Evolutionary conservation across 2,888 invertebrate genomes (phyloP), one percentile per base, ranked within the genome.

Genomic region (Phyllotreta striolata): DNA sequence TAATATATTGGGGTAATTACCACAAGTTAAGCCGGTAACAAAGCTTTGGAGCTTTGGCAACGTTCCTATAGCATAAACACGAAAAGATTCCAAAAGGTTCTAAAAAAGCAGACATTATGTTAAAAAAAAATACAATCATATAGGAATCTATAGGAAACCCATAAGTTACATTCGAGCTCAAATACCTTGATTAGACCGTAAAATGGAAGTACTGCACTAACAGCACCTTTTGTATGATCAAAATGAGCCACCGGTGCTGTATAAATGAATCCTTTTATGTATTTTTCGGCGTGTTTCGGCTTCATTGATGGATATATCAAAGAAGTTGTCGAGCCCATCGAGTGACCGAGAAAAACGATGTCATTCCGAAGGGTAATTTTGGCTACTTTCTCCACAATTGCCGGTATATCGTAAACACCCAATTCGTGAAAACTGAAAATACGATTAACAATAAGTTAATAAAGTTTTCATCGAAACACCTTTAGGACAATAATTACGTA

Each of bases 331-430:
- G 91, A 89, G 1, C 95, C 95, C 88, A 95, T 94, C 0, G 93
- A 95, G 80, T 95, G 94, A 0, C 95, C 96, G 41, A 94, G 83
- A 77, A 93, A 95, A 72, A 87, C 85, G 24, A 90, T 72, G 47
- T 84, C 80, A 8, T 69, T 71, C 7, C 79, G 70, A 54, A 83
- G 80, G 1, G 86, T 86, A 8, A 66, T 70, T 0, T 80, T 72
- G 38, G 87, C 77, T 1, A 87, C 82, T 71, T 90, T 89, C 78
- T 95, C 91, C 66, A 96, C 87, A 73, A 86, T 88, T 0, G 94
- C 92, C 7, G 96, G 94, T 55, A 96, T 76, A 80, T 97, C 96
- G 76, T 91, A 87, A 40, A 88, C 78, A 0, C 91, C 93, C 80
- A 94, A 91, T 78, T 96, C 93, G 74, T 95, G 91, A 85, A 91